Conservation (phyloP, 2,113 vertebrate species). For the Columbina picui region DNA sequence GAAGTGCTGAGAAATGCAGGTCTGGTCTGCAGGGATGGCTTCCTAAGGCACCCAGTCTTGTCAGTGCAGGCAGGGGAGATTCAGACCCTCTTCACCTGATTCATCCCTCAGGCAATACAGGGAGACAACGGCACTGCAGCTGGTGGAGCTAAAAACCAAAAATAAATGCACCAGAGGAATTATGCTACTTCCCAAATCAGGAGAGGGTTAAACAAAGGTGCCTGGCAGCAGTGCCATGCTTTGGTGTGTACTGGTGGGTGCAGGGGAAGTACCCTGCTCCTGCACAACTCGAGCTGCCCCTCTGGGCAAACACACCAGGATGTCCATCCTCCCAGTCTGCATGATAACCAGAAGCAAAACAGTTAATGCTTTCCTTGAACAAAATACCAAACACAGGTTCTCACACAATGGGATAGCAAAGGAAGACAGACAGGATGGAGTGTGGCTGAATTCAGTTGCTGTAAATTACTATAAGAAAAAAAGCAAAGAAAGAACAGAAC, state of each 20-base stretch:
- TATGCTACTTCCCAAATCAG: neutral
- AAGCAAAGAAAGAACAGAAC: neutral
- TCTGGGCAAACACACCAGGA: neutral
- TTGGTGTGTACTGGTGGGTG: no score
- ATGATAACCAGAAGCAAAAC: neutral
- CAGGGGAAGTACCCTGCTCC: rapidly evolving
- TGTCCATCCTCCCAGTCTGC: no score
- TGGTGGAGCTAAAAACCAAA: neutral
- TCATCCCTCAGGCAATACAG: neutral
- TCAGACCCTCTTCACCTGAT: rapidly evolving
- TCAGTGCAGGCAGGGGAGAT: rapidly evolving
- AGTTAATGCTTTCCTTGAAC: neutral
- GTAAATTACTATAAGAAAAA: neutral
- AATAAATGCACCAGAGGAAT: neutral
- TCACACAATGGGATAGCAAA: neutral
- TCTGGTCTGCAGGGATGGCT: neutral
- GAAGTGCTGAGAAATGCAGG: neutral
- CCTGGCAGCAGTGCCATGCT: neutral
- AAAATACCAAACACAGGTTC: neutral
- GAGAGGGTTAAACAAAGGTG: neutral
- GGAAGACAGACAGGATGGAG: neutral
- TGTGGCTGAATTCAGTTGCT: neutral
- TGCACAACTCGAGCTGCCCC: rapidly evolving
- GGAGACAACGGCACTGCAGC: neutral
- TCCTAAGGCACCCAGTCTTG: neutral